Evolutionary conservation across 2,888 invertebrate genomes (phyloP), one percentile per base, ranked within the genome.

Genomic region (Cryptocephalus primarius): DNA sequence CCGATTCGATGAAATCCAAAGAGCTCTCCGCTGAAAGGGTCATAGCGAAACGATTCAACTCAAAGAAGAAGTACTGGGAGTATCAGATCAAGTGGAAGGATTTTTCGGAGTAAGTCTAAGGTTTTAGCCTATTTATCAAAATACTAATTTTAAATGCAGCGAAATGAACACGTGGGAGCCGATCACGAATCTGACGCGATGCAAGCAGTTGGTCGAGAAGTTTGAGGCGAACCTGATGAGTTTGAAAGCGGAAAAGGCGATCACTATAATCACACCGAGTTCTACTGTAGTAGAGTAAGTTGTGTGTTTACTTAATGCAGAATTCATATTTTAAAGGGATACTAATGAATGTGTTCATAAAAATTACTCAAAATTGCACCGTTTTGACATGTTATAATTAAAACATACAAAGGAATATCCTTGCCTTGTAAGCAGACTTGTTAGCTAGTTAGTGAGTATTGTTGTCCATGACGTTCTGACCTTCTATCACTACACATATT

Each of bases 11-110:
- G 43, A 51, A 54, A 46, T 55, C 73, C 55, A 69, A 78, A 9
- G 86, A 88, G 65, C 85, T 79, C 62, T 78, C 79, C 1, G 86
- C 89, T 1, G 89, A 89, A 66, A 87, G 85, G 71, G 88, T 90
- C 51, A 76, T 88, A 41, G 88, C 88, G 32, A 88, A 88, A 68
- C 75, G 89, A 39, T 88, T 83, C 67, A 89, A 88, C 72, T 84
- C 87, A 8, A 75, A 82, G 11, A 74, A 72, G 56, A 84, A 84
- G 65, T 82, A 82, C 59, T 83, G 84, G 55, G 89, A 89, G 69
- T 90, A 88, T 70, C 73, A 88, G 60, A 78, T 90, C 43, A 90
- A 89, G 68, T 90, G 89, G 89, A 87, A 88, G 64, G 83, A 85
- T 42, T 84, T 82, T 59, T 75, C 82, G 22, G 82, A 83, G 80